These are phyloP conservation scores for pig (Sus scrofa) DNA, from an alignment of 2,113 vertebrate species.

Conservation along the genomic window T2T-Sscrofa CM000812.6:213629001-213629500, in stretches of 20 bases:
- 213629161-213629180: not conserved
- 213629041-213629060: not conserved
- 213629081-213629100: not conserved
- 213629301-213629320: not conserved
- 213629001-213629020: not conserved
- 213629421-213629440: conserved; percentile 15
- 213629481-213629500: conserved; percentile 21
- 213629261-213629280: conserved; percentile 39
- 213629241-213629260: conserved; percentile 14
- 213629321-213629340: not conserved
- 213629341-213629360: not conserved
- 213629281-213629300: not conserved
- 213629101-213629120: not conserved
- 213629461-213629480: not conserved
- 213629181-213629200: not conserved
- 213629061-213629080: not conserved
- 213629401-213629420: not conserved
- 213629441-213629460: not conserved
- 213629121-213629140: not conserved
- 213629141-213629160: not conserved
- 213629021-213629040: conserved; percentile 8
- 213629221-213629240: conserved; percentile 15
- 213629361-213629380: not conserved
- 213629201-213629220: not conserved
- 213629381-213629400: not conserved